Percentiles rank a stretch among this genome's conserved stretches.
These are phyloP conservation scores for Pterois miles DNA, from an alignment of 2,797 vertebrate species.

Conservation along the genomic window DNA sequence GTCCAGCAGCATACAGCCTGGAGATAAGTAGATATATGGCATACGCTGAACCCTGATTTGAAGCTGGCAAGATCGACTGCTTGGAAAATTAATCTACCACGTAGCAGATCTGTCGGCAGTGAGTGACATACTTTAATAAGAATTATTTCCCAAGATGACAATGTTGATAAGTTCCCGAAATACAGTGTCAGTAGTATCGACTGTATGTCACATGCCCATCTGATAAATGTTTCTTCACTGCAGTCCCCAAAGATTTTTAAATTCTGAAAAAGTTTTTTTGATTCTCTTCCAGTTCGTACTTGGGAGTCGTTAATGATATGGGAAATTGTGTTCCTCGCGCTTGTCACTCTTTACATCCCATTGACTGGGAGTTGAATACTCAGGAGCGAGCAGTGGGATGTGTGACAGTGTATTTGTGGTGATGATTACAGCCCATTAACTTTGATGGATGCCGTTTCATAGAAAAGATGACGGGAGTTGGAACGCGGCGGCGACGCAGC, in stretches of 20 bases:
- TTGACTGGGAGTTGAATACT: slow-evolving; percentile 77
- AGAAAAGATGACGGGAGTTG: slow-evolving; percentile 60
- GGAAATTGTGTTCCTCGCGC: slow-evolving; percentile 65
- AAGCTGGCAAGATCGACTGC: slow-evolving; percentile 48
- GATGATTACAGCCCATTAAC: slow-evolving; percentile 82
- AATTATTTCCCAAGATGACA: slow-evolving; percentile 63
- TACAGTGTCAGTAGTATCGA: slow-evolving; percentile 47
- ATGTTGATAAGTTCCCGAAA: slow-evolving; percentile 50
- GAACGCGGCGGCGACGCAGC: slow-evolving; percentile 25
- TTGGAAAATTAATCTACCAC: slow-evolving; percentile 53
- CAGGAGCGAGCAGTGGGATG: slow-evolving; percentile 66
- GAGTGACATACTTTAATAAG: slow-evolving; percentile 63
- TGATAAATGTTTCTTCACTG: slow-evolving; percentile 39
- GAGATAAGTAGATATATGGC: slow-evolving; percentile 67
- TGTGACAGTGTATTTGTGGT: slow-evolving; percentile 76
- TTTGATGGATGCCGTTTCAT: slow-evolving; percentile 78
- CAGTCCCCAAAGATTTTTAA: slow-evolving; percentile 30
- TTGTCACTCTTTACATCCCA: slow-evolving; percentile 75
- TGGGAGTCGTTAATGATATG: slow-evolving; percentile 62
- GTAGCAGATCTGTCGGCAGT: slow-evolving; percentile 41
- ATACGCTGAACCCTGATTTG: slow-evolving; percentile 50
- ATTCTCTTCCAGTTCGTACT: slow-evolving; percentile 50
- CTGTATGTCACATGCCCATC: slow-evolving; percentile 31
- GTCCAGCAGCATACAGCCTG: slow-evolving; percentile 60
- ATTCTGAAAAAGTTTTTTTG: slow-evolving; percentile 27